Conservation (phyloP, 2,888 invertebrate species). For the Aphidoletes aphidimyza region DNA sequence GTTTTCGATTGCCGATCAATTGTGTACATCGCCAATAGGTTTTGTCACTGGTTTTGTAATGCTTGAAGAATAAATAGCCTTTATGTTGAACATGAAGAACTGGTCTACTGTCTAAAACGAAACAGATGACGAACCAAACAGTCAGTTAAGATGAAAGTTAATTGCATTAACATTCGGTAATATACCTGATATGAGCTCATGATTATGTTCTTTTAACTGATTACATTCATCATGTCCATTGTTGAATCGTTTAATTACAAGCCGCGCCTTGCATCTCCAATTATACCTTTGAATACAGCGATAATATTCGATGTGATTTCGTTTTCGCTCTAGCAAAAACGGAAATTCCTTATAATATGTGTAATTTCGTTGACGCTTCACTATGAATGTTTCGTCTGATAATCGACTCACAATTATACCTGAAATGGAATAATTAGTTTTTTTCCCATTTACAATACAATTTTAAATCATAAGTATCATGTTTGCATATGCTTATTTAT, state of each 20-base stretch:
- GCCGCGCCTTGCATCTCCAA: constrained; percentile 56
- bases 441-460: no score
- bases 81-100: constrained; percentile 56
- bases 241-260: constrained; percentile 54
- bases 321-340: constrained; percentile 56
- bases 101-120: background rate
- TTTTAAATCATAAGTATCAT: no score
- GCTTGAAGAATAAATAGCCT: constrained; percentile 56
- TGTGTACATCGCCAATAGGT: constrained; percentile 57
- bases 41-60: constrained; percentile 56
- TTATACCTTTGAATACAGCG: constrained; percentile 55
- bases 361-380: constrained; percentile 53
- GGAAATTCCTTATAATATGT: constrained; percentile 55
- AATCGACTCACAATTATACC: constrained; percentile 50
- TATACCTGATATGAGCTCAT: constrained; percentile 27
- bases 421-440: no score
- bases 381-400: constrained; percentile 55
- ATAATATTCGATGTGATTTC: constrained; percentile 56
- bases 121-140: constrained; percentile 11
- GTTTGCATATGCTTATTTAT: no score
- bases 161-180: background rate
- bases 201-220: constrained; percentile 56
- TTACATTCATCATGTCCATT: constrained; percentile 40
- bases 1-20: constrained; percentile 53
- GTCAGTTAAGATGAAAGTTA: background rate